Conservation (phyloP, 2,113 vertebrate species). For the Gadus chalcogrammus region DNA sequence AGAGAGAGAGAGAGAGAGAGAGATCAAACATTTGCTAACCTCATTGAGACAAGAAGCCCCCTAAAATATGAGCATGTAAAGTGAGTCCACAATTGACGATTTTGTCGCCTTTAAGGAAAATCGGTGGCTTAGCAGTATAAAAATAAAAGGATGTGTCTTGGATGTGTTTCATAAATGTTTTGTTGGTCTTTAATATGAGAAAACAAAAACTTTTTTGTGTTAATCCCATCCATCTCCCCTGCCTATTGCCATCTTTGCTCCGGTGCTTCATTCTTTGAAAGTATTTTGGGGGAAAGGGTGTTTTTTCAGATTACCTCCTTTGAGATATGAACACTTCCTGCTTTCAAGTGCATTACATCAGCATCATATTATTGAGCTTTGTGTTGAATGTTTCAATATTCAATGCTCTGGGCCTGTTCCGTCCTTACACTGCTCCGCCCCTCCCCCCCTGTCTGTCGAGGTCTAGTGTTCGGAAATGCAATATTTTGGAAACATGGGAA, state of each 20-base stretch:
- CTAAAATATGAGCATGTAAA: not conserved
- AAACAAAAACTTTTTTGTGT: too few relatives aligned
- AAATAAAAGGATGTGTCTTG: constrained; percentile 28
- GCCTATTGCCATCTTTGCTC: too few relatives aligned
- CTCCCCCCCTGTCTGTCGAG: constrained; percentile 14
- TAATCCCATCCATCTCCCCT: too few relatives aligned
- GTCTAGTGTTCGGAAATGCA: constrained; percentile 30
- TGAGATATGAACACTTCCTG: constrained; percentile 55
- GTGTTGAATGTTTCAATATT: constrained; percentile 58
- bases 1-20: too few relatives aligned
- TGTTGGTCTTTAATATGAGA: too few relatives aligned
- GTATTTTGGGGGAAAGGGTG: too few relatives aligned
- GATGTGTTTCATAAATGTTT: too few relatives aligned
- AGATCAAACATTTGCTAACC: not conserved
- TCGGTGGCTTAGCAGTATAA: not conserved
- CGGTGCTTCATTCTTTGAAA: too few relatives aligned
- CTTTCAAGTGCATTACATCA: constrained; percentile 68
- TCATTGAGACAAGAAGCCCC: not conserved
- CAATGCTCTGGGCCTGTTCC: constrained; percentile 42
- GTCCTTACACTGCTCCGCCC: constrained; percentile 37
- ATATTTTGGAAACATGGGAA: constrained; percentile 48
- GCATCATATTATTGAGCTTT: constrained; percentile 53
- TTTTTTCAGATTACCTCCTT: constrained; percentile 28
- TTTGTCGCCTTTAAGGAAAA: constrained; percentile 30
- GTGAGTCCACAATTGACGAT: constrained; percentile 37